phyloP scores from a whole-genome alignment of 2,113 vertebrate genomes.

The Lates calcarifer region DNA sequence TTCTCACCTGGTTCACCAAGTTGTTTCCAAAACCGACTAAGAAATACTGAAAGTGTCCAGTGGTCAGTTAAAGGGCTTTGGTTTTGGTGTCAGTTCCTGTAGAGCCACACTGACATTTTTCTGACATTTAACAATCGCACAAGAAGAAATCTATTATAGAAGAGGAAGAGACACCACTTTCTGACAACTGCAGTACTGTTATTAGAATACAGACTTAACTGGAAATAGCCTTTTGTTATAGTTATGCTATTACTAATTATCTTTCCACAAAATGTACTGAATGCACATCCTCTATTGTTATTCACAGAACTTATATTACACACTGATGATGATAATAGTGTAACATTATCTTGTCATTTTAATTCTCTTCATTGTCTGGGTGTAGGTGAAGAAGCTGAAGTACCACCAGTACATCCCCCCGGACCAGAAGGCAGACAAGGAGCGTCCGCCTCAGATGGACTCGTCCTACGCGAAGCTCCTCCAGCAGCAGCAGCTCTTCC shows the following conservation, averaged over 20 bases:
- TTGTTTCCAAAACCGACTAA: background rate
- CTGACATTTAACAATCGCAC: conserved; percentile 33
- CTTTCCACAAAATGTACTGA: background rate
- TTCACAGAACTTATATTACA: background rate
- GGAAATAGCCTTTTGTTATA: background rate
- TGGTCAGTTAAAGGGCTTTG: background rate
- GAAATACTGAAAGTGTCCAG: background rate
- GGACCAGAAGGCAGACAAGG: conserved; percentile 96
- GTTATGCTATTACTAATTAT: background rate
- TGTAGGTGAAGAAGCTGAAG: conserved; percentile 95
- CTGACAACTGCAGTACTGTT: background rate
- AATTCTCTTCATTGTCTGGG: fast-evolving
- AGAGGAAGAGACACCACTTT: conserved; percentile 34
- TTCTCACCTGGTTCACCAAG: background rate
- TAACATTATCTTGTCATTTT: background rate
- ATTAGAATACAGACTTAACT: background rate
- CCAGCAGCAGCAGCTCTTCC: conserved; percentile 97
- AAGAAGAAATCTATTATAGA: background rate
- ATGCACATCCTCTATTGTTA: background rate
- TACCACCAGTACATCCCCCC: conserved; percentile 99
- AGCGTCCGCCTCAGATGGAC: conserved; percentile 92
- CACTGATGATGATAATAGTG: background rate
- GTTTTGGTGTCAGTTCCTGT: conserved; percentile 15
- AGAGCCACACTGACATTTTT: too few relatives aligned
- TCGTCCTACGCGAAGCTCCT: conserved; percentile 95